These are phyloP conservation scores for Mesocricetus auratus DNA, from an alignment of 2,113 vertebrate species.

Conservation along the genomic window DNA sequence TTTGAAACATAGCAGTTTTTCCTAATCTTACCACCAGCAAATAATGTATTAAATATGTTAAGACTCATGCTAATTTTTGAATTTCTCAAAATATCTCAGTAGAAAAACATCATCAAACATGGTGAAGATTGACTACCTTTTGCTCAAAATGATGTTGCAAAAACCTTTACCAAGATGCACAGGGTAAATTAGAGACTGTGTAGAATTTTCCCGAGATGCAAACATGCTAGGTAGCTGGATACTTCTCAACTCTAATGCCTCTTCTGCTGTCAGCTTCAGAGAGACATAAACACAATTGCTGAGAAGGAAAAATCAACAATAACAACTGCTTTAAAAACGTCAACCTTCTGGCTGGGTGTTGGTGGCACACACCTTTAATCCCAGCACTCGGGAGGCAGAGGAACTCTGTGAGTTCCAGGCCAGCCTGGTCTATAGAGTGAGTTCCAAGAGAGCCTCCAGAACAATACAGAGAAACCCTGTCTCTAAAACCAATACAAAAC, in stretches of 20 bases:
- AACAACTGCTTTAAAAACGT: not conserved
- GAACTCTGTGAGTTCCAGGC: no score
- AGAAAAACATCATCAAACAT: not conserved
- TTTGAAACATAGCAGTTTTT: slow-evolving; percentile 19
- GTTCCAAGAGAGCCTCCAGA: no score
- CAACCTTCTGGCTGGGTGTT: no score
- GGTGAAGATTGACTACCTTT: not conserved
- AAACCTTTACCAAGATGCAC: not conserved
- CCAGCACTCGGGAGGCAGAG: no score
- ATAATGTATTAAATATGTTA: slow-evolving; percentile 18
- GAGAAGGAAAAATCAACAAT: slow-evolving; percentile 2
- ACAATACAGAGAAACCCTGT: no score
- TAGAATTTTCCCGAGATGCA: not conserved
- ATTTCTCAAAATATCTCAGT: slow-evolving; percentile 35
- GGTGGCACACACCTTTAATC: no score
- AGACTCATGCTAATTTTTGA: not conserved
- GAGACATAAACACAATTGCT: slow-evolving; percentile 10
- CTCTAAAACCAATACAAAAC: no score
- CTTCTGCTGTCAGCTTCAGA: not conserved
- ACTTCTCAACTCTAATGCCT: not conserved
- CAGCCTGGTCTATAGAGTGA: no score
- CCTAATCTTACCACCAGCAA: slow-evolving; percentile 44
- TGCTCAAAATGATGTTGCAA: slow-evolving; percentile 18
- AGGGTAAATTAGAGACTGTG: not conserved
- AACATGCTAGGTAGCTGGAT: not conserved